phyloP scores from a whole-genome alignment of 1,140 invertebrate species.

The Sitophilus oryzae region DNA sequence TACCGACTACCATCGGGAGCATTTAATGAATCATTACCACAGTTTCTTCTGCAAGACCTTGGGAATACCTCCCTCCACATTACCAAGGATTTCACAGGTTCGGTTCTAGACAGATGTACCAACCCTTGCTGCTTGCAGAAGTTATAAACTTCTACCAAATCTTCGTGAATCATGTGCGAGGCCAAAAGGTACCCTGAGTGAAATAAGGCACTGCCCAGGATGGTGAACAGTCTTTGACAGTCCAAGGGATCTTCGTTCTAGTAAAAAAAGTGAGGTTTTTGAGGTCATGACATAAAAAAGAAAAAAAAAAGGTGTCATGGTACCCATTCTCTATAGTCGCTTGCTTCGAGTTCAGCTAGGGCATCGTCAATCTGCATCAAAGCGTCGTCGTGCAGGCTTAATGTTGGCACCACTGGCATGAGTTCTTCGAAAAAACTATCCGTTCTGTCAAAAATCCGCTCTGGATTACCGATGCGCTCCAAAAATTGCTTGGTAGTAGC shows the following conservation, averaged over 20 bases:
- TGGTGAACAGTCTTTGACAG: slow-evolving; percentile 69
- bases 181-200: slow-evolving; percentile 65
- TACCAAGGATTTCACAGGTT: slow-evolving; percentile 63
- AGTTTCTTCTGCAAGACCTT: slow-evolving; percentile 41
- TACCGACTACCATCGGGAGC: slow-evolving; percentile 59
- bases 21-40: neutral
- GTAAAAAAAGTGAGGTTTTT: slow-evolving; percentile 29
- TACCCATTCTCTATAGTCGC: slow-evolving; percentile 77
- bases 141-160: slow-evolving; percentile 63
- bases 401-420: slow-evolving; percentile 48
- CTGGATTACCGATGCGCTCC: slow-evolving; percentile 15
- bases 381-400: slow-evolving; percentile 67
- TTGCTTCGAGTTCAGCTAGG: slow-evolving; percentile 72
- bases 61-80: slow-evolving; percentile 70
- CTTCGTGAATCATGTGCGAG: slow-evolving; percentile 63
- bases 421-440: slow-evolving; percentile 40
- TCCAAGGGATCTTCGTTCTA: slow-evolving; percentile 72
- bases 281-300: neutral
- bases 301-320: neutral
- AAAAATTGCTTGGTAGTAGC: slow-evolving; percentile 30
- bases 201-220: slow-evolving; percentile 67
- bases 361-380: slow-evolving; percentile 72
- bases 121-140: slow-evolving; percentile 64
- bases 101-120: slow-evolving; percentile 56
- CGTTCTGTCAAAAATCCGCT: slow-evolving; percentile 1